These are phyloP conservation scores for Oasisia sp. DNA, from an alignment of 2,888 invertebrate species.

Conservation along the genomic window DNA sequence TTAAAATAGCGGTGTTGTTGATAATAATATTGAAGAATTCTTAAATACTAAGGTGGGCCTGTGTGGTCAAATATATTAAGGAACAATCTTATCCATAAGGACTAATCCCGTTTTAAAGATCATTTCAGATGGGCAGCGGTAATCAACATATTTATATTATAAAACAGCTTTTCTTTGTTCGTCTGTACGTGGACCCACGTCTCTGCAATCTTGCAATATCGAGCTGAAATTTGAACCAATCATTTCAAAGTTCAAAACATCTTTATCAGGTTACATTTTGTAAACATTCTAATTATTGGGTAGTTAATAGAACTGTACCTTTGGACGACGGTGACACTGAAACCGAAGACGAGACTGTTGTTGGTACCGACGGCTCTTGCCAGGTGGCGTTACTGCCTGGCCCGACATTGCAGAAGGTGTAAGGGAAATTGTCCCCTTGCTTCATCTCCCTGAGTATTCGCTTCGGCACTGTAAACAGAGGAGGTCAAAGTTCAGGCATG, in stretches of 20 bases:
- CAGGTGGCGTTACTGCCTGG: neutral
- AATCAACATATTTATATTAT: too few relatives aligned
- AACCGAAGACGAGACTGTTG: neutral
- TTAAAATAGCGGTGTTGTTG: neutral
- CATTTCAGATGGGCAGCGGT: too few relatives aligned
- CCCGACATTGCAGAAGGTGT: constrained; percentile 7
- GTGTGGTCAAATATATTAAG: neutral
- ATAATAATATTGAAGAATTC: neutral
- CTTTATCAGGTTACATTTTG: too few relatives aligned
- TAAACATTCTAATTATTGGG: neutral
- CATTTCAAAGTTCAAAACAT: too few relatives aligned
- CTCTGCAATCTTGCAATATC: too few relatives aligned
- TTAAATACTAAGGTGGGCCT: neutral
- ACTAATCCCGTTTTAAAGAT: too few relatives aligned
- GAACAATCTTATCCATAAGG: too few relatives aligned
- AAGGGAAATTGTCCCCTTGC: neutral
- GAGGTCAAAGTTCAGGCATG: neutral
- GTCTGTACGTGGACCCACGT: too few relatives aligned
- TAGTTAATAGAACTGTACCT: neutral
- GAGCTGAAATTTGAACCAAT: too few relatives aligned
- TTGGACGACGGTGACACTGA: neutral
- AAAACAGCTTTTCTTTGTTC: too few relatives aligned
- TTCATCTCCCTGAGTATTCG: constrained; percentile 27
- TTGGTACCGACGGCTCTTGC: neutral
- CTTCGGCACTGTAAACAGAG: constrained; percentile 14